These are phyloP conservation scores for Distichodus sexfasciatus DNA, from an alignment of 2,797 vertebrate species.

Conservation along the genomic window DNA sequence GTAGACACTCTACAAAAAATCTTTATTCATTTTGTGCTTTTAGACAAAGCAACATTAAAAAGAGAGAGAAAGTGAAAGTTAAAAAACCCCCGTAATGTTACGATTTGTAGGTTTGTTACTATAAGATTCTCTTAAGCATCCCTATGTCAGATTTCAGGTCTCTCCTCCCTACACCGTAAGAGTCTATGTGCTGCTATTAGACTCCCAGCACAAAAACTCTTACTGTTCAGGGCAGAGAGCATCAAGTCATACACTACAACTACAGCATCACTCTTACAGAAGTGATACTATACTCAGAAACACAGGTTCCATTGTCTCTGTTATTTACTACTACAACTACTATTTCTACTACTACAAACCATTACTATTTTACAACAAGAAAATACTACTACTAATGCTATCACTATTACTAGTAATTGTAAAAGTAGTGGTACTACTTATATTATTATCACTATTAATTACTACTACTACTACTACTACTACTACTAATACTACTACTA, in stretches of 20 bases:
- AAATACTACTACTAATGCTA: neutral
- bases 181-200: constrained; percentile 75
- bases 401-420: too few species aligned
- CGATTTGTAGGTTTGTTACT: neutral
- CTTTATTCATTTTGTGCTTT: too few species aligned
- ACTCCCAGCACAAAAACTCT: constrained; percentile 87
- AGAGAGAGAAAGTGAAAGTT: too few species aligned
- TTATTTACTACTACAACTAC: neutral
- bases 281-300: neutral
- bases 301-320: too few species aligned
- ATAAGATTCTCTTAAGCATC: neutral
- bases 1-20: too few species aligned
- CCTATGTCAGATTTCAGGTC: constrained; percentile 19
- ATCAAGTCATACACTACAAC: too few species aligned
- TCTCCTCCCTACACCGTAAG: constrained; percentile 79
- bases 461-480: neutral
- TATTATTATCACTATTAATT: neutral
- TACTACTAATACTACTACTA: neutral
- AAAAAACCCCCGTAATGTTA: too few species aligned
- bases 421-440: too few species aligned
- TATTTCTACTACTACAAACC: constrained; percentile 14
- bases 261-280: neutral
- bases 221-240: constrained; percentile 81
- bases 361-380: too few species aligned
- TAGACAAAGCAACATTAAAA: too few species aligned